Base-by-base conservation (phyloP, 2,113 vertebrate genomes). In the Toxotes jaculatrix region DNA sequence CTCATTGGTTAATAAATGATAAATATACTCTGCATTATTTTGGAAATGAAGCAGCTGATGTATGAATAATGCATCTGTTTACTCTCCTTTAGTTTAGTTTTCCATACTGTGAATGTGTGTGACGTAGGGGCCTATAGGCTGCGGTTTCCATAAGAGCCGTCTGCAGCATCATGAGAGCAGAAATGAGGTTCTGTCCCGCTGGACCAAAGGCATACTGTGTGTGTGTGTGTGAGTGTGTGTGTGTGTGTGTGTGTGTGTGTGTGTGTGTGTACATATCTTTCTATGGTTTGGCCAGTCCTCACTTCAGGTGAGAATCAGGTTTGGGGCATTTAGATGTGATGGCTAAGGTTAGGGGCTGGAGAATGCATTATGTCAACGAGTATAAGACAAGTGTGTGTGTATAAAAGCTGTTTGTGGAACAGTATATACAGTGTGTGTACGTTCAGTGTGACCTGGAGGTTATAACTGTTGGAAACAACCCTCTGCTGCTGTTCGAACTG, bases 131-230 rank as follows among this genome's bases (percentile, higher is more conserved):
- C 75, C 68, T 67, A 78, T 0, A 85, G 73, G 61, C 76, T 78
- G 5, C 36, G 53, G 49, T 85, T 85, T 81, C 79, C 73, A 75
- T 83, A 59, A 69, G 73, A 80, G 60, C 74, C 55, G 9, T 62
- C 23, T 61, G 74, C 56, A 56, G 36, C 27, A 27, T 12, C 3
- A 36, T 27, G 0, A 27, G 27, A 27, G 27, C 27, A 27, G 27
- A 27, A 27, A 27, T 27, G 27, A 27, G 27, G 27, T 27, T 27
- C 27, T 27, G 55, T 83, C 84, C 69, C 84, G 1, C 38, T 31
- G 40, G 83, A 77, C 62, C 45, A 38, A 12, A 23, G 31, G 32
- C 47, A 21, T 49, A 49, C 7, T 7, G 47, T 49, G 47, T 49
- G 17, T 49, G 36, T 31, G 38, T 21, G 51, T 59, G 38, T 72